Evolutionary conservation across 2,797 vertebrate genomes (phyloP).

Genomic region (Megalops cyprinoides): DNA sequence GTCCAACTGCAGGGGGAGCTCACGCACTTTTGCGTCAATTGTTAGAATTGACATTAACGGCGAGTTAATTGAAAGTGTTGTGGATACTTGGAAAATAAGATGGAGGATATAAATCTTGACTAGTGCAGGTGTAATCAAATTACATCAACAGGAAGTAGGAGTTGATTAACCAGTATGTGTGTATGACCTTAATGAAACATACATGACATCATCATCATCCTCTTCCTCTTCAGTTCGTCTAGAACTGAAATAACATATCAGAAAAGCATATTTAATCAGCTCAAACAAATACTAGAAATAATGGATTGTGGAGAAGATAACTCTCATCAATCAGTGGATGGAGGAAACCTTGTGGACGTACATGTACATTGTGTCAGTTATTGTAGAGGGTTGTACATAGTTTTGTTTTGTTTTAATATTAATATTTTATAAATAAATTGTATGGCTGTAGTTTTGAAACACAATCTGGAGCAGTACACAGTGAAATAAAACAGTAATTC

Average conservation of each 20-base stretch:
- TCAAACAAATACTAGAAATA: too few species aligned
- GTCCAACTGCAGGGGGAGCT: constrained; percentile 77
- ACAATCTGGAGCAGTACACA: neutral
- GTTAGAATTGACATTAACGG: constrained; percentile 62
- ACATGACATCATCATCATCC: too few species aligned
- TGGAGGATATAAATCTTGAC: constrained; percentile 14
- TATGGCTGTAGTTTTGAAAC: neutral
- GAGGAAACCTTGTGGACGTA: neutral
- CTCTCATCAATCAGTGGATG: too few species aligned
- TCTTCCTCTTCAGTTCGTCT: too few species aligned
- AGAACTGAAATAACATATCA: too few species aligned
- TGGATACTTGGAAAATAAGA: constrained; percentile 18
- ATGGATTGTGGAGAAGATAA: too few species aligned
- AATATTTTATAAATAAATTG: neutral
- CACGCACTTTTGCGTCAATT: constrained; percentile 72
- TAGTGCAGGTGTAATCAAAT: constrained; percentile 4
- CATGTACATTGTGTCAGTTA: neutral
- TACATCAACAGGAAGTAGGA: neutral
- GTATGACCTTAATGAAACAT: neutral
- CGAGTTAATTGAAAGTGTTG: constrained; percentile 49
- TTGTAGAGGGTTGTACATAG: neutral
- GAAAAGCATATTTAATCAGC: too few species aligned
- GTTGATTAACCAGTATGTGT: neutral
- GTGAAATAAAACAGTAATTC: neutral
- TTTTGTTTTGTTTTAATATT: too few species aligned